Percentiles rank a stretch among this genome's conserved stretches.
Conservation (phyloP, 2,797 vertebrate genomes). For the Fratercula arctica region DNA sequence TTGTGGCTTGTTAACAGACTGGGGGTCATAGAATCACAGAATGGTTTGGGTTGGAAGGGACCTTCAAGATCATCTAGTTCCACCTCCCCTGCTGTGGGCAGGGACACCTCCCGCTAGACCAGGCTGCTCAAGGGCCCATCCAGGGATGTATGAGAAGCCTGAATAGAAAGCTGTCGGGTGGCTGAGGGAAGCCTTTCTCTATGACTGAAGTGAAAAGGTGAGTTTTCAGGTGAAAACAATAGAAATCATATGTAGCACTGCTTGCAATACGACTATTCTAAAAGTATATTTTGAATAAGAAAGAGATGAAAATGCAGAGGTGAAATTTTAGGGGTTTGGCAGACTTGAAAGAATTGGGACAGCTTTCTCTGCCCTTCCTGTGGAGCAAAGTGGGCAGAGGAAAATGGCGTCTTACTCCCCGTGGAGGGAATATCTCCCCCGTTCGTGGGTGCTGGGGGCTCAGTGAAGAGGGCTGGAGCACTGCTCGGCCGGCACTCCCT, state of each 20-base stretch:
- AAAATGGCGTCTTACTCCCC: background rate
- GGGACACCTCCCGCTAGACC: background rate
- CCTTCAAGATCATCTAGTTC: background rate
- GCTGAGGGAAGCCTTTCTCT: background rate
- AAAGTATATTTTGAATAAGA: background rate
- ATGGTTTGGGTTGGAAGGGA: background rate
- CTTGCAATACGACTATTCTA: background rate
- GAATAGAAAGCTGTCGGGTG: background rate
- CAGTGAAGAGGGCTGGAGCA: background rate
- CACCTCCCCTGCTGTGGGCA: background rate
- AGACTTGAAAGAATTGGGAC: background rate
- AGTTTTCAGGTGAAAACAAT: background rate
- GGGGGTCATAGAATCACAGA: background rate
- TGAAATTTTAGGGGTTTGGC: background rate
- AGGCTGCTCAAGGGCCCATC: background rate
- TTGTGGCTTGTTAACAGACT: background rate
- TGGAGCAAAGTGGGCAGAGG: background rate
- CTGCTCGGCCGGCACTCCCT: background rate
- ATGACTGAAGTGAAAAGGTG: background rate
- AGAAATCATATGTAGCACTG: background rate
- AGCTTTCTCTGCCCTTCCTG: background rate
- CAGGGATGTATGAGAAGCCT: background rate
- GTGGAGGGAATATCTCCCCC: fast-evolving
- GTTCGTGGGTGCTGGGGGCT: background rate
- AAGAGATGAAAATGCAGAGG: background rate